Evolutionary conservation across 2,888 invertebrate species (phyloP), one percentile per base, ranked within the genome.

Genomic region (Cataglyphis livida): DNA sequence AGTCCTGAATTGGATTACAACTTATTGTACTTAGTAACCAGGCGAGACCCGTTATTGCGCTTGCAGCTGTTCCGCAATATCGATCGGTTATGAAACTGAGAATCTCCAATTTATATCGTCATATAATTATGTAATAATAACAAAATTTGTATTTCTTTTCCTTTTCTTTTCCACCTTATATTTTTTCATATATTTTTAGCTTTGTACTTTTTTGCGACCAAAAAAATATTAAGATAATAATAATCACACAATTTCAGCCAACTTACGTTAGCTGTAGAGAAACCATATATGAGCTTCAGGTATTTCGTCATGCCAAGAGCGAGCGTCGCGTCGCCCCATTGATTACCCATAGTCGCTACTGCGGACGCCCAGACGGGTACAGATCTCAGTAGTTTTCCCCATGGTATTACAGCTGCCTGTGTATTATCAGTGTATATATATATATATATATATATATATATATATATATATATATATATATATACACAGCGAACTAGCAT

Each of bases 331-430:
- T 96, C 96, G 21, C 96, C 96, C 96, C 96, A 96, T 92, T 96
- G 96, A 90, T 95, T 96, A 9, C 96, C 96, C 93, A 96, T 95
- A 0, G 96, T 95, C 1, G 96, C 96, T 1, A 96, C 95, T 0
- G 96, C 96, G 82, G 96, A 96, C 44, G 96, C 95, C 96, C 96
- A 96, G 5, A 96, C 96, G 25, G 96, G 96, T 90, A 95, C 95
- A 0, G 96, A 96, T 81, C 95, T 93, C 81, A 96, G 89, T 32
- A 96, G 91, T 84, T 95, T 94, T 83, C 96, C 95, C 96, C 96
- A 96, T 1, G 96, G 96, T 86, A 96, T 94, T 57, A 94, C 94
- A 25, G 94, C 94, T 28, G 93, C 94, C 95, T 95, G 54, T 41
- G 25, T 32, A 71, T 84, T 7, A 51, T 68, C 28, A 48, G 25